Base-by-base conservation (phyloP, 1,140 invertebrate genomes). In the Pinna nobilis region DNA sequence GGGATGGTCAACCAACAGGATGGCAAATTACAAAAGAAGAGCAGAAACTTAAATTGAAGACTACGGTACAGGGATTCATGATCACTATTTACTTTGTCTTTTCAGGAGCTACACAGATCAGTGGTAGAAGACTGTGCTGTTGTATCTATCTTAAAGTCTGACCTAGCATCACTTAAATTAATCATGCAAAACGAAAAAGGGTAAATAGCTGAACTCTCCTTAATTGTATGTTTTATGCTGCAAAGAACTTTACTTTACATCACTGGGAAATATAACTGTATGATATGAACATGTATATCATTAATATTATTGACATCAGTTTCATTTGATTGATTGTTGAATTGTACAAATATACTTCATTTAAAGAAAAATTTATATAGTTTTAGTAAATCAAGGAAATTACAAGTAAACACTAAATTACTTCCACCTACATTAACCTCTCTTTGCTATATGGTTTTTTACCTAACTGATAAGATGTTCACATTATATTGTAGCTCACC, bases 91-190 rank as follows among this genome's bases (percentile, higher is more conserved):
- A n/a, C n/a, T n/a, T n/a, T n/a, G n/a, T n/a, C n/a, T 76, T 79
- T 86, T 7, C 74, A 94, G 91, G 94, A 95, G 81, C 83, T 96
- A 33, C 91, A 92, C 32, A 91, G 91, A 44, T 92, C 93, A 77
- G 91, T 95, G n/a, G 91, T 93, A 78, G 90, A 91, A 32, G 94
- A 85, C 78, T 79, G 61, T 84, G 80, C 78, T 69, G 76, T 61
- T 32, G 81, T 84, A 72, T 81, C 83, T 25, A 61, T 70, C 47
- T 57, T 90, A 41, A 82, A 91, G 87, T 73, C 87, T 63, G 86
- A 89, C 73, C 25, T 90, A 18, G 68, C 81, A 39, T 49, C 78
- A 7, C 64, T 90, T 30, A 79, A 84, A 33, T 66, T 63, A 39
- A 86, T 90, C 66, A 61, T 86, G 72, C 65, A 76, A 63, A 50